Evolutionary conservation across 2,113 vertebrate genomes (phyloP).

Genomic region (Bufo gargarizans): DNA sequence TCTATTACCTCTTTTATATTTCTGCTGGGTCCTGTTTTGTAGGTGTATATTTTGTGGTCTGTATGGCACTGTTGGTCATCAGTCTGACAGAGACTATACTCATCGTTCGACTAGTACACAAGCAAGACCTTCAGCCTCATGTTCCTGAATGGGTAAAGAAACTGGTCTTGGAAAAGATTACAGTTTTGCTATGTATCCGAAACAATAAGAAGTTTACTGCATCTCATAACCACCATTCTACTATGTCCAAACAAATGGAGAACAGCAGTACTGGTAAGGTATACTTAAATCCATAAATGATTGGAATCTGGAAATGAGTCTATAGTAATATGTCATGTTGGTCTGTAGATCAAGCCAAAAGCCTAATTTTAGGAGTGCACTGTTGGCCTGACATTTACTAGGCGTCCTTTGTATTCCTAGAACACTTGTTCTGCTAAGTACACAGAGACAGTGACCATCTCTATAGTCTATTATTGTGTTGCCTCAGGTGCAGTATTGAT

Average conservation of each 20-base stretch:
- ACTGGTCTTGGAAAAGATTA: conserved; percentile 81
- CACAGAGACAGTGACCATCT: too few species aligned
- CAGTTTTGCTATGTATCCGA: conserved; percentile 81
- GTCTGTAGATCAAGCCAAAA: too few species aligned
- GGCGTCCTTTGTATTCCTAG: too few species aligned
- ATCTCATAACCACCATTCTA: conserved; percentile 59
- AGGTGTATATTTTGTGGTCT: conserved; percentile 96
- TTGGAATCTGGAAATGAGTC: too few species aligned
- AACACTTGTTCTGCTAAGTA: too few species aligned
- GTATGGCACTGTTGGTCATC: conserved; percentile 96
- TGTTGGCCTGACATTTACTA: too few species aligned
- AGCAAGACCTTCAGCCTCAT: conserved; percentile 89
- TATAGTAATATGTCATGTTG: too few species aligned
- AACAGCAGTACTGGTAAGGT: conserved; percentile 68
- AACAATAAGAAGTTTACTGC: conserved; percentile 74
- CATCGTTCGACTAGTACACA: conserved; percentile 92
- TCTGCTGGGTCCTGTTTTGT: background rate
- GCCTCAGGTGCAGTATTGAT: too few species aligned
- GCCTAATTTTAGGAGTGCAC: too few species aligned
- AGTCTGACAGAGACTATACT: conserved; percentile 93
- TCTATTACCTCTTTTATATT: background rate
- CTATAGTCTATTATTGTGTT: too few species aligned
- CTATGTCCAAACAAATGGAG: conserved; percentile 61
- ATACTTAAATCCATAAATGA: too few species aligned
- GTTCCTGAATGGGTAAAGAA: conserved; percentile 86